Percentiles rank a stretch among this genome's conserved stretches.
Evolutionary conservation across 2,797 vertebrate genomes (phyloP).

Genomic region (Mus spretus): DNA sequence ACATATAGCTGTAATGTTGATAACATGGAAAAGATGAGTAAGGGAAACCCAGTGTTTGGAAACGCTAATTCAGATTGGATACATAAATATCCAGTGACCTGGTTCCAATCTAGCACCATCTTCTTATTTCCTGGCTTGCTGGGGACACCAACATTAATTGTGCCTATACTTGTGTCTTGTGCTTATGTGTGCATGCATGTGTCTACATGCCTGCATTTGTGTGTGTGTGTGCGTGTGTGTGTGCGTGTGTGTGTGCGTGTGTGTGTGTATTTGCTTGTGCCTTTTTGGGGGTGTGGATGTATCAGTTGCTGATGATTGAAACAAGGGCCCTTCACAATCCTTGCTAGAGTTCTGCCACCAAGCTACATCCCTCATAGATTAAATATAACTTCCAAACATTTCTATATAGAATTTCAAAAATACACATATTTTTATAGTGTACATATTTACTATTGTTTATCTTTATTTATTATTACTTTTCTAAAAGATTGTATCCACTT

Average conservation of each 20-base stretch:
- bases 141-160: background rate
- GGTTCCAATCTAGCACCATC: too few species aligned
- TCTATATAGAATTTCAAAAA: conserved; percentile 1
- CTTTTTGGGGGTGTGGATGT: background rate
- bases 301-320: background rate
- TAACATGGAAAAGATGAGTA: too few species aligned
- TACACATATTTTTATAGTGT: background rate
- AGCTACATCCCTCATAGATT: background rate
- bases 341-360: background rate
- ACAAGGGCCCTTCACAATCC: background rate
- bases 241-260: background rate
- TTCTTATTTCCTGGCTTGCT: too few species aligned
- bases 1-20: too few species aligned
- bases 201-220: background rate
- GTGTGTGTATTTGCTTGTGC: background rate
- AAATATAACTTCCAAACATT: background rate
- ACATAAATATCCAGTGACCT: too few species aligned
- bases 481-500: background rate
- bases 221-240: background rate
- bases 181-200: background rate
- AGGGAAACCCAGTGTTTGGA: too few species aligned
- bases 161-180: background rate
- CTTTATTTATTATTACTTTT: background rate
- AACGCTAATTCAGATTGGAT: too few species aligned
- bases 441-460: background rate